Base-by-base conservation (phyloP, 2,797 vertebrate genomes). In the Enteromius argenteus region DNA sequence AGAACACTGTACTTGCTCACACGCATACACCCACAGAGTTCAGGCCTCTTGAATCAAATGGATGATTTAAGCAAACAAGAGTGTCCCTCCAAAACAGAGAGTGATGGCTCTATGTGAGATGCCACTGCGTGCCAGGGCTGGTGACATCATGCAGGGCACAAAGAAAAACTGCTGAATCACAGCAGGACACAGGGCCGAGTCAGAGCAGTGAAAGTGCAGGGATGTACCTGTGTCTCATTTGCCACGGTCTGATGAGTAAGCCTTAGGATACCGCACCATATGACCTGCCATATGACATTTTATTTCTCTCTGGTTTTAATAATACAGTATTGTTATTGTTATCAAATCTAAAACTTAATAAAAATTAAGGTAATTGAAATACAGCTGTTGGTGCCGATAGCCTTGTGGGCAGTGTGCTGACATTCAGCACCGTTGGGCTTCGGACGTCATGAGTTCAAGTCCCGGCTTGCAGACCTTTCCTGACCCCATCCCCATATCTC, bases 141-240 rank as follows among this genome's bases (percentile, higher is more conserved):
- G 84, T 90, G 82, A 78, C 46, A n/a, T 92, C 89, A 90, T 81
- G 49, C 46, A 81, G 51, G 85, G 87, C 88, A 87, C 80, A 84
- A 82, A 58, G 60, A 89, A 87, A 89, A 92, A 88, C 83, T 92
- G 94, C 93, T 93, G 93, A 93, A 91, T 94, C 93, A 93, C 91
- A 89, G 91, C 91, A 89, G 89, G 74, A 86, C 92, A 90, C 27
- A n/a, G 72, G 15, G 46, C 68, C 19, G 4, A 32, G n/a, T 51
- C 32, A 44, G 49, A 51, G 68, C 23, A 11, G 46, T 30, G 51
- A 51, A 85, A 85, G 67, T 62, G 83, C 86, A 89, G 76, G 89
- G 86, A 80, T 86, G 88, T 89, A 84, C 86, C 89, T 87, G 90
- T 90, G 88, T 89, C 87, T 75, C 87, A 75, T 79, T 85, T 89